A percentile compares a stretch with the other conserved stretches of the same genome.
phyloP scores from a whole-genome alignment of 1,140 invertebrate genomes.

The Drosophila eugracilis region DNA sequence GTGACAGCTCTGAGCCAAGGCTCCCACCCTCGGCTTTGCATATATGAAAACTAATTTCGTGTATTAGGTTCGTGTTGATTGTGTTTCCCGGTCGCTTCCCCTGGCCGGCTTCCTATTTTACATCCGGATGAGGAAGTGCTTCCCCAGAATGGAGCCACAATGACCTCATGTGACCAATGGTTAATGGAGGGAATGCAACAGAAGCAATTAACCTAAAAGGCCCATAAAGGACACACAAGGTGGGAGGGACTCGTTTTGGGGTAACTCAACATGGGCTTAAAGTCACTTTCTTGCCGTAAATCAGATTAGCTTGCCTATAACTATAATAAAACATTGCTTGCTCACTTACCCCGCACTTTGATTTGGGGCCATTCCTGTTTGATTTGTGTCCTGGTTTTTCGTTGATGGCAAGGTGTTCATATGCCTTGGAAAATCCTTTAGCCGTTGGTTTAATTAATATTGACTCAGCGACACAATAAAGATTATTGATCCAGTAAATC shows the following conservation, averaged over 20 bases:
- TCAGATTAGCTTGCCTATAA: conserved; percentile 29
- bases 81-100: conserved; percentile 13
- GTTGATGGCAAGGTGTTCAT: conserved; percentile 4
- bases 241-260: background rate
- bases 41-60: conserved; percentile 65
- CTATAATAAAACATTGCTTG: conserved; percentile 8
- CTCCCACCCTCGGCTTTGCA: conserved; percentile 37
- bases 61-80: conserved; percentile 56
- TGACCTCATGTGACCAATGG: conserved; percentile 68
- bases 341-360: conserved; percentile 37
- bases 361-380: conserved; percentile 30
- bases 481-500: conserved; percentile 14
- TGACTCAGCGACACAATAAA: background rate
- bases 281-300: conserved; percentile 15
- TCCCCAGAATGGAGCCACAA: conserved; percentile 42
- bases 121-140: conserved; percentile 35
- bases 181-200: conserved; percentile 47
- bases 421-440: background rate
- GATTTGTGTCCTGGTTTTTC: conserved; percentile 26
- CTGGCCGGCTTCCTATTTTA: background rate
- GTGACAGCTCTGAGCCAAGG: conserved; percentile 37
- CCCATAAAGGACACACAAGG: conserved; percentile 48
- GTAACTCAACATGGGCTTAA: conserved; percentile 60
- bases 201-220: conserved; percentile 79
- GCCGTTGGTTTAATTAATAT: conserved; percentile 13